phyloP scores from a whole-genome alignment of 1,140 invertebrate genomes.

The Tribolium castaneum region DNA sequence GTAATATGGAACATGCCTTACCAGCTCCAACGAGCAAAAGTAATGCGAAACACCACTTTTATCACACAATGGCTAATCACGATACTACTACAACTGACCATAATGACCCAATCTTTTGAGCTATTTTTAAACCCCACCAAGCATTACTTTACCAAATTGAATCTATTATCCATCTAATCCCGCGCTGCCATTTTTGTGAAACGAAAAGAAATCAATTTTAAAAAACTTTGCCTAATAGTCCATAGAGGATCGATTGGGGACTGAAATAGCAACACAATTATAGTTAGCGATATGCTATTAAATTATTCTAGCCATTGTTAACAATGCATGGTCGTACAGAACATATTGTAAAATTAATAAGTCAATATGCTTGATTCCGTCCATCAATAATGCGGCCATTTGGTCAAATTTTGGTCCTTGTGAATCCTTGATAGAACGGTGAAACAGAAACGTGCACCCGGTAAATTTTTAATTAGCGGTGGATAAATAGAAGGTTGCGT shows the following conservation, averaged over 20 bases:
- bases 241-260: too few relatives aligned
- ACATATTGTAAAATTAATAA: not conserved
- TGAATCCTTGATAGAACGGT: not conserved
- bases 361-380: not conserved
- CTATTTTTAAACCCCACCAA: too few relatives aligned
- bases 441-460: not conserved
- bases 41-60: not conserved
- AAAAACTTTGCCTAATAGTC: too few relatives aligned
- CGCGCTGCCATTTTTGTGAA: too few relatives aligned
- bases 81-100: not conserved
- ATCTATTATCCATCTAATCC: too few relatives aligned
- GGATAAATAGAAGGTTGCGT: conserved; percentile 16
- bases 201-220: too few relatives aligned
- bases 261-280: too few relatives aligned
- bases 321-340: not conserved
- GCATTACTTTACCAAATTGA: too few relatives aligned
- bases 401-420: not conserved
- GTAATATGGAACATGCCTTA: conserved; percentile 19
- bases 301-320: not conserved
- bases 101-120: too few relatives aligned
- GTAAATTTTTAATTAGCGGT: conserved; percentile 20
- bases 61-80: not conserved
- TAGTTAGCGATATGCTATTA: not conserved
- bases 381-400: not conserved
- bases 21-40: not conserved